Evolutionary conservation across 1,140 invertebrate genomes (phyloP).

Genomic region (Brachionus koreanus): DNA sequence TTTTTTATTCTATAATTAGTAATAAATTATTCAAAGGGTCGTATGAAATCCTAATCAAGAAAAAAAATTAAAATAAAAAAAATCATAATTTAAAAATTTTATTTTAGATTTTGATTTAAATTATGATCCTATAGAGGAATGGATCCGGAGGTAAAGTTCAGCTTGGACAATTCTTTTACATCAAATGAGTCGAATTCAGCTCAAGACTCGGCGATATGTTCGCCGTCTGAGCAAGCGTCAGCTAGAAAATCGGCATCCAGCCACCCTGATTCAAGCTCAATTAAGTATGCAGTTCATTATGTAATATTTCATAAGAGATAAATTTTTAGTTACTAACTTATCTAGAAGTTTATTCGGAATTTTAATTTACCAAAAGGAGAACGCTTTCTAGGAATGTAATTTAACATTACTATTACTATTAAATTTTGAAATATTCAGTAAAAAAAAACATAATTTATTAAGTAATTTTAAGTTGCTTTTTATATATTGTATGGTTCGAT

Average conservation of each 20-base stretch:
- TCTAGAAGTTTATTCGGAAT: neutral
- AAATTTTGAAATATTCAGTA: neutral
- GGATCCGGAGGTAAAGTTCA: slow-evolving; percentile 16
- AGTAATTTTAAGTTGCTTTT: slow-evolving; percentile 2
- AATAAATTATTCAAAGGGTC: slow-evolving; percentile 28
- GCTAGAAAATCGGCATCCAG: neutral
- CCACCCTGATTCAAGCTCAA: neutral
- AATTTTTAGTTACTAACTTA: neutral
- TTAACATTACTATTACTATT: neutral
- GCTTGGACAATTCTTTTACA: neutral
- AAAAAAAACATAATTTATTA: slow-evolving; percentile 20
- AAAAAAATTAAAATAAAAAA: neutral
- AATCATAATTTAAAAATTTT: neutral
- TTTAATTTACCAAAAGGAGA: neutral
- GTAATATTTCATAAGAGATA: neutral
- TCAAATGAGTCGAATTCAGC: neutral
- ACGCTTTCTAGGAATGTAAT: neutral
- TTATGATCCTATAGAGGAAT: neutral
- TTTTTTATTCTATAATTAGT: neutral
- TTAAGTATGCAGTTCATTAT: neutral
- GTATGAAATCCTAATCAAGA: neutral
- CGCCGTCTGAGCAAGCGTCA: neutral
- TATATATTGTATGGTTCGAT: neutral
- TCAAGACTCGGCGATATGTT: neutral
- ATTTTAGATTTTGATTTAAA: slow-evolving; percentile 10